These are phyloP conservation scores for Nebria salina DNA, from an alignment of 2,888 invertebrate species.

Conservation along the genomic window DNA sequence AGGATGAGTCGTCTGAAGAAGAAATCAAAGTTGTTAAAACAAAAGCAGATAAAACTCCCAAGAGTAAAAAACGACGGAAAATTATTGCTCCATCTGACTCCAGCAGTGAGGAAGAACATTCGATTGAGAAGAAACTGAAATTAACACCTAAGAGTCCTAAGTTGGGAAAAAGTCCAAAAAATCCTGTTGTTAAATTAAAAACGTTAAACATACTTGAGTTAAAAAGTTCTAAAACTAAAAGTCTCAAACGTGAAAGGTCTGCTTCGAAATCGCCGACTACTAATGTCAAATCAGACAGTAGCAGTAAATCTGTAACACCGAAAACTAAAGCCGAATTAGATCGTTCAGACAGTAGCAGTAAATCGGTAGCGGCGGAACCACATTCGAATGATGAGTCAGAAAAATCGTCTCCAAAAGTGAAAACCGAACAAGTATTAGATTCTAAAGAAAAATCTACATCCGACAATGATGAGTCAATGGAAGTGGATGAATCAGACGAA, in stretches of 20 bases:
- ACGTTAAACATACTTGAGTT: background rate
- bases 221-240: conserved; percentile 4
- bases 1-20: background rate
- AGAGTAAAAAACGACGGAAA: conserved; percentile 52
- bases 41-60: background rate
- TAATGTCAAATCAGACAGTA: background rate
- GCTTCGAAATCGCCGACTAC: background rate
- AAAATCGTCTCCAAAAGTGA: background rate
- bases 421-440: background rate
- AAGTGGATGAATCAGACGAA: background rate
- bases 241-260: background rate
- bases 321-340: no score
- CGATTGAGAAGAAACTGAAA: conserved; percentile 8
- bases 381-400: no score
- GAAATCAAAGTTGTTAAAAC: conserved; percentile 38
- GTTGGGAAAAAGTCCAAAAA: background rate
- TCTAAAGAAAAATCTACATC: background rate
- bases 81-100: conserved; percentile 54
- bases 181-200: background rate
- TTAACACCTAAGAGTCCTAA: conserved; percentile 31
- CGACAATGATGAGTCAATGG: background rate
- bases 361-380: no score
- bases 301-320: background rate
- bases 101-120: conserved; percentile 58
- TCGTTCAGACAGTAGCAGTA: background rate